Evolutionary conservation across 2,113 vertebrate genomes (phyloP).

Genomic region (Thermophis baileyi): DNA sequence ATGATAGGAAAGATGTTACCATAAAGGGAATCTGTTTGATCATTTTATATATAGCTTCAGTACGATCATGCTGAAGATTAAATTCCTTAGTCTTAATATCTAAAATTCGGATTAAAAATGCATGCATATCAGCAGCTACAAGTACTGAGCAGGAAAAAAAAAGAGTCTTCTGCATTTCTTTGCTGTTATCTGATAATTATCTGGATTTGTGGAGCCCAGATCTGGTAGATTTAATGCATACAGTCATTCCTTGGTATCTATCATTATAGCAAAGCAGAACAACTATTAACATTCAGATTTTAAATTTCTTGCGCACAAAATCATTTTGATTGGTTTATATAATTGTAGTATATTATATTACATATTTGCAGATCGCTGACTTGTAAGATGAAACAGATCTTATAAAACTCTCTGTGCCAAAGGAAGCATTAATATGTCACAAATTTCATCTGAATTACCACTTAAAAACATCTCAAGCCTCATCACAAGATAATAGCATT

Average conservation of each 20-base stretch:
- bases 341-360: background rate
- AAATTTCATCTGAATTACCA: background rate
- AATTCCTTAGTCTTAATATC: background rate
- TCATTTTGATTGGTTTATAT: background rate
- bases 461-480: background rate
- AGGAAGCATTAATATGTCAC: background rate
- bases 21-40: background rate
- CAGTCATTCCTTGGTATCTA: background rate
- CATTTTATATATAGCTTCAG: background rate
- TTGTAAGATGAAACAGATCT: background rate
- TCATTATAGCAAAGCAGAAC: background rate
- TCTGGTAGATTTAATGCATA: background rate
- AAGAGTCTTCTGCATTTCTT: background rate
- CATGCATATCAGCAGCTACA: background rate
- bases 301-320: background rate
- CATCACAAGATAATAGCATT: slow-evolving; percentile 45
- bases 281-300: background rate
- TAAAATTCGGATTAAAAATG: background rate
- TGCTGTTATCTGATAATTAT: background rate
- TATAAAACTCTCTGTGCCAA: background rate
- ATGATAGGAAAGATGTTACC: background rate
- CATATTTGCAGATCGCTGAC: background rate
- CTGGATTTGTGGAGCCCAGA: background rate
- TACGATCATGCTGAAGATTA: background rate
- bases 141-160: background rate